Conservation (phyloP, 53 echinoderm and acorn worm genomes). For the Apostichopus leukothele region DNA sequence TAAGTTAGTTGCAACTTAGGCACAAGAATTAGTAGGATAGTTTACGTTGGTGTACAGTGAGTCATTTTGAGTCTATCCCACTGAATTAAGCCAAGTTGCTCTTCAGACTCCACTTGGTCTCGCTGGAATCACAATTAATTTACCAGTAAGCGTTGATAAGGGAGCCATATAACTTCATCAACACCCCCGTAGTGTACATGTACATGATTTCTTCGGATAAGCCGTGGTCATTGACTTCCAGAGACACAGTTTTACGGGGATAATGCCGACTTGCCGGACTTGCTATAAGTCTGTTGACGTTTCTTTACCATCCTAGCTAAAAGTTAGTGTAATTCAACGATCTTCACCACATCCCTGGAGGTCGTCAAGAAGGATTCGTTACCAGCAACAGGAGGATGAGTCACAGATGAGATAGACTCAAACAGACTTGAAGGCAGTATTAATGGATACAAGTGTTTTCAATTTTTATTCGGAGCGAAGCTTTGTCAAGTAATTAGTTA, state of each 20-base stretch:
- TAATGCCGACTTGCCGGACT: background rate
- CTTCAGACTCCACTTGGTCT: background rate
- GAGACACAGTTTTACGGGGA: background rate
- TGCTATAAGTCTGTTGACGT: background rate
- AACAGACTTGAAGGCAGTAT: background rate
- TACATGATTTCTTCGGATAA: background rate
- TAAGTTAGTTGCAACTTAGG: too few species aligned
- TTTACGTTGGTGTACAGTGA: too few species aligned
- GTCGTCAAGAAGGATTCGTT: too few species aligned
- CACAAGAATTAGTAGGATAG: too few species aligned
- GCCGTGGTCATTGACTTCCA: slow-evolving; percentile 2
- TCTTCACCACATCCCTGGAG: too few species aligned
- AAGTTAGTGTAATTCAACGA: background rate
- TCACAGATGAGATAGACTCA: background rate
- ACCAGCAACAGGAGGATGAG: background rate
- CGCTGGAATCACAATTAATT: background rate
- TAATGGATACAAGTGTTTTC: slow-evolving; percentile 21
- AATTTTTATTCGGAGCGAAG: slow-evolving; percentile 24
- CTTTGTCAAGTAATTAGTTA: slow-evolving; percentile 8
- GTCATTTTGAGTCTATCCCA: too few species aligned
- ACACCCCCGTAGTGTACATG: too few species aligned
- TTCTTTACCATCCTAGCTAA: background rate
- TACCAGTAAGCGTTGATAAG: background rate
- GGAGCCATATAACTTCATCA: background rate
- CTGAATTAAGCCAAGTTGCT: too few species aligned